Conservation (phyloP, 2,797 vertebrate genomes). For the Scarus forsteni region DNA sequence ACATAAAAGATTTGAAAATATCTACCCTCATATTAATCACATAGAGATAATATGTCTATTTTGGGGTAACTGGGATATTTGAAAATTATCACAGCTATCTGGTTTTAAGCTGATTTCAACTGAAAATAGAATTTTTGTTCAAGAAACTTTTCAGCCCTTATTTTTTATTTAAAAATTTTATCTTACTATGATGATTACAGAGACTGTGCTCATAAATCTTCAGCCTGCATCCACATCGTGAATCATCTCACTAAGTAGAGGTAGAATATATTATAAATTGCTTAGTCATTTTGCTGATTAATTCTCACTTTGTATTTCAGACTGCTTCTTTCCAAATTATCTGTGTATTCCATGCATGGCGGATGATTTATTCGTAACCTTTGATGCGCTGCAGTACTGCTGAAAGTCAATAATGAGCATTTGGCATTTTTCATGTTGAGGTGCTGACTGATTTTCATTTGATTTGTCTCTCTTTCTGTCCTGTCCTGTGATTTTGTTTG, state of each 20-base stretch:
- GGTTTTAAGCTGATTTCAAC: background rate
- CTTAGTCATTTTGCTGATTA: constrained; percentile 2
- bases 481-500: constrained; percentile 2
- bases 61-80: too few species aligned
- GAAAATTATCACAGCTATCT: too few species aligned
- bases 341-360: background rate
- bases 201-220: background rate
- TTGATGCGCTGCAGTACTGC: background rate
- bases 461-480: constrained; percentile 9
- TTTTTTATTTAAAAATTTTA: constrained; percentile 1
- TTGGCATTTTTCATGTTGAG: background rate
- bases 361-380: background rate
- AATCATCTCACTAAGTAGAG: constrained; percentile 3
- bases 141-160: background rate
- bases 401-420: constrained; percentile 8
- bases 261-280: constrained; percentile 11
- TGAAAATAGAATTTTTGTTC: background rate
- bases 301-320: background rate
- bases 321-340: background rate
- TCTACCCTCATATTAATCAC: too few species aligned
- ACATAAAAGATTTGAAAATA: too few species aligned
- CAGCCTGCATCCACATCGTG: constrained; percentile 3
- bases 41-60: too few species aligned
- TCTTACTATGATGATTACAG: background rate
- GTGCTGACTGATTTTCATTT: constrained; percentile 15